A percentile compares a stretch with the other conserved stretches of the same genome.
phyloP scores from a whole-genome alignment of 2,888 invertebrate genomes.

The Tipula lateralis region DNA sequence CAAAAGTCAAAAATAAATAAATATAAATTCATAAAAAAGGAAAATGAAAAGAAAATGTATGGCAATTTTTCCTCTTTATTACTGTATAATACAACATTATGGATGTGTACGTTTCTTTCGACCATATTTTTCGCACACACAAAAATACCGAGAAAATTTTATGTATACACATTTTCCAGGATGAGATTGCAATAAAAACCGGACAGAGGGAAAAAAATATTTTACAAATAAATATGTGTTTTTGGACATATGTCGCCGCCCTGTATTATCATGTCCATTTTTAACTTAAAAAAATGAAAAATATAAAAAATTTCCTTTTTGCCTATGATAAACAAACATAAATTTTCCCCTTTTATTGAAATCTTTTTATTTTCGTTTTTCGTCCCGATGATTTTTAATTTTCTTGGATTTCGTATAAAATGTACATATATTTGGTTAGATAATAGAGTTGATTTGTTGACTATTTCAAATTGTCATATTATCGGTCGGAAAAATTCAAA shows the following conservation, averaged over 20 bases:
- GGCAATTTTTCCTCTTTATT: background rate
- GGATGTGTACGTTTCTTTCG: background rate
- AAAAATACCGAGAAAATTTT: background rate
- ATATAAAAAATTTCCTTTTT: background rate
- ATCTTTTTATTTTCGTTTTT: background rate
- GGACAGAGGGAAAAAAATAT: background rate
- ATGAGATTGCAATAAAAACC: conserved; percentile 20
- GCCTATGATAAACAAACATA: background rate
- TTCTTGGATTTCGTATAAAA: background rate
- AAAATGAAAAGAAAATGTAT: background rate
- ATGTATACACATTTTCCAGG: background rate
- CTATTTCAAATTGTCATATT: too few relatives aligned
- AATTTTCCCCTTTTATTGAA: conserved; percentile 3
- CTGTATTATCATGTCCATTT: conserved; percentile 24
- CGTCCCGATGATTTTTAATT: background rate
- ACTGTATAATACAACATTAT: background rate
- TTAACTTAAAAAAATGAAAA: background rate
- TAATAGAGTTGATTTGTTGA: too few relatives aligned
- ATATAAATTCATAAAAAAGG: background rate
- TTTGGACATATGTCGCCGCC: conserved; percentile 24
- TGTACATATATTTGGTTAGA: too few relatives aligned
- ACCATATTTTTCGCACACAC: background rate
- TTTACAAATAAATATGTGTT: conserved; percentile 14
- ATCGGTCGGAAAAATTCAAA: too few relatives aligned
- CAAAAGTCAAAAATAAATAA: conserved; percentile 2